A percentile compares a stretch with the other conserved stretches of the same genome.
Evolutionary conservation across 2,797 vertebrate species (phyloP).

Genomic region (Enteromius radiatus): DNA sequence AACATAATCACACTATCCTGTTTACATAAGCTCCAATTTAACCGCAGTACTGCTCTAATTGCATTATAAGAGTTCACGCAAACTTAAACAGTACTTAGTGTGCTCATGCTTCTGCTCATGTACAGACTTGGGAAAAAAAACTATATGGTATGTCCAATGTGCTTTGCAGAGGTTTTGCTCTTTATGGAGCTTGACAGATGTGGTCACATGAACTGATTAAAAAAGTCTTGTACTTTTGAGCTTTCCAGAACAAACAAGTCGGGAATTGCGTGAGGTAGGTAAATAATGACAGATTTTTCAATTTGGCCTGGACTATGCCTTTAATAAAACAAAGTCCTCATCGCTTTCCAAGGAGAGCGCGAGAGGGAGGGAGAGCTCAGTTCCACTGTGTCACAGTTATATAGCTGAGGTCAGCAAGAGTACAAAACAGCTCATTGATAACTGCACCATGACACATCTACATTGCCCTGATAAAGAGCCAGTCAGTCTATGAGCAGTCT

Average conservation of each 20-base stretch:
- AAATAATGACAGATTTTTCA: neutral
- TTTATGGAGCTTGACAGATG: neutral
- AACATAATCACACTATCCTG: neutral
- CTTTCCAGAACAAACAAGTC: neutral
- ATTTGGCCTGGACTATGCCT: neutral
- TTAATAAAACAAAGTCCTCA: neutral
- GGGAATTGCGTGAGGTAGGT: neutral
- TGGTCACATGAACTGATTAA: neutral
- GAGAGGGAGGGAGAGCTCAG: neutral
- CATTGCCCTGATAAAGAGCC: conserved; percentile 35
- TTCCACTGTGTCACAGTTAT: conserved; percentile 23
- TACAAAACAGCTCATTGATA: conserved; percentile 17
- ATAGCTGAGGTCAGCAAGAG: conserved; percentile 24
- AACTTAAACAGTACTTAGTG: neutral
- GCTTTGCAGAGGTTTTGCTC: neutral
- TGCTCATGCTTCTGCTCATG: neutral
- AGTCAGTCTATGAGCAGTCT: conserved; percentile 27
- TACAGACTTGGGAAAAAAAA: neutral
- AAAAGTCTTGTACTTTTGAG: neutral
- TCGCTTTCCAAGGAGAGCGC: neutral
- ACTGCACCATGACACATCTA: conserved; percentile 21
- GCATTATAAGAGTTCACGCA: neutral
- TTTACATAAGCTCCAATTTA: neutral
- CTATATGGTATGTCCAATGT: neutral
- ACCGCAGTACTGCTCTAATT: neutral